Evolutionary conservation across 2,888 invertebrate genomes (phyloP).

Genomic region (Cremastinae sp.): DNA sequence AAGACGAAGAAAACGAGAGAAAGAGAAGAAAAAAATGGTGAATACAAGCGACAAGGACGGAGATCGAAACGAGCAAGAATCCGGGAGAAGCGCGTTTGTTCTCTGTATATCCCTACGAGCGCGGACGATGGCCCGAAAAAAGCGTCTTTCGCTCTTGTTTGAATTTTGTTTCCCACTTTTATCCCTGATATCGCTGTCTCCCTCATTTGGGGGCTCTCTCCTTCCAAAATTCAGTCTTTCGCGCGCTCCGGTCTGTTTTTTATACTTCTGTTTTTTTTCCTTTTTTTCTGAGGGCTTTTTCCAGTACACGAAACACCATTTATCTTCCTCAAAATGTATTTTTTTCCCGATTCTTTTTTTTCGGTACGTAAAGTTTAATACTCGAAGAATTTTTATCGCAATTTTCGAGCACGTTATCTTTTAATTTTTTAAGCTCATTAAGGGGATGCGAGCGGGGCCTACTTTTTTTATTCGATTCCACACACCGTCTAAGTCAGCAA

Average conservation of each 20-base stretch:
- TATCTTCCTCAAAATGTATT: too few species aligned
- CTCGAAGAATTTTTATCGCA: too few species aligned
- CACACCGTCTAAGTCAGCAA: conserved; percentile 16
- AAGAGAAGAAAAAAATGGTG: conserved; percentile 61
- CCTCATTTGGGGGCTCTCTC: conserved; percentile 52
- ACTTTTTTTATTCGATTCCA: conserved; percentile 1
- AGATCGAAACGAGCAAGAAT: conserved; percentile 57
- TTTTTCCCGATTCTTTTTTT: too few species aligned
- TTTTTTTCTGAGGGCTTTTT: too few species aligned
- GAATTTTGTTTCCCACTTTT: conserved; percentile 64
- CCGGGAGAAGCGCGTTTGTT: conserved; percentile 49
- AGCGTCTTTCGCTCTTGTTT: conserved; percentile 64
- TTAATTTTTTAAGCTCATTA: background rate
- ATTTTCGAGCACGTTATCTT: background rate
- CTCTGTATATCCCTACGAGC: conserved; percentile 41
- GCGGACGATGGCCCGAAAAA: conserved; percentile 39
- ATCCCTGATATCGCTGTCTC: conserved; percentile 53
- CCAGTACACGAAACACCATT: too few species aligned
- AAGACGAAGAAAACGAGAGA: conserved; percentile 43
- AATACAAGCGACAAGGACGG: conserved; percentile 27
- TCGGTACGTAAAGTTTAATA: too few species aligned
- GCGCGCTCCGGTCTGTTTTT: too few species aligned
- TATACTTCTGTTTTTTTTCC: too few species aligned
- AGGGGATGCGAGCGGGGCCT: background rate
- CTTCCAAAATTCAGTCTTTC: conserved; percentile 25